Percentiles rank a stretch among this genome's conserved stretches.
phyloP scores from a whole-genome alignment of 2,888 invertebrate genomes.

The Himalopsyche kuldschensis region DNA sequence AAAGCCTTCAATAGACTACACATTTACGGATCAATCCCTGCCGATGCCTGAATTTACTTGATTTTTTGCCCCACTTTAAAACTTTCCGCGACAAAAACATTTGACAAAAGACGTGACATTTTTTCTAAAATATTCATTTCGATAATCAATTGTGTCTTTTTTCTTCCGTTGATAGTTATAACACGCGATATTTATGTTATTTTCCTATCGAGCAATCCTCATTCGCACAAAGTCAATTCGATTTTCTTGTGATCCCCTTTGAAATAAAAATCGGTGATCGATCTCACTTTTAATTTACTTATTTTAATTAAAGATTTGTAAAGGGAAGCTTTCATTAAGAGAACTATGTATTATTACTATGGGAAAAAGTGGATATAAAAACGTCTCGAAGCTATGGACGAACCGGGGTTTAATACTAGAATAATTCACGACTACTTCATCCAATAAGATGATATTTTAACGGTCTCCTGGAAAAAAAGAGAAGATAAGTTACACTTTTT shows the following conservation, averaged over 20 bases:
- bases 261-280: background rate
- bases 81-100: conserved; percentile 9
- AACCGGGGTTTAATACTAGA: background rate
- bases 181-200: conserved; percentile 25
- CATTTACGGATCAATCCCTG: conserved; percentile 32
- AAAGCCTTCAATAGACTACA: conserved; percentile 22
- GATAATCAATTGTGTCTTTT: background rate
- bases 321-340: background rate
- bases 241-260: background rate
- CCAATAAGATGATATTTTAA: background rate
- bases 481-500: background rate
- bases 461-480: background rate
- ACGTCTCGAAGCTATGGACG: background rate
- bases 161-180: background rate
- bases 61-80: background rate
- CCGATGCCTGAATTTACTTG: conserved; percentile 38
- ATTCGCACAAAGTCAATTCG: conserved; percentile 4
- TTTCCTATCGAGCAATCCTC: conserved; percentile 29
- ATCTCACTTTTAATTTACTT: background rate
- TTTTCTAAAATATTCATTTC: conserved; percentile 4
- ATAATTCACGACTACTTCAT: background rate
- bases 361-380: background rate
- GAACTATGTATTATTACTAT: background rate
- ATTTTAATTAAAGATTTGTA: background rate
- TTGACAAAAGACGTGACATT: conserved; percentile 11